A percentile compares a stretch with the other conserved stretches of the same genome.
Conservation (phyloP, 2,888 invertebrate species). For the Patella pellucida region DNA sequence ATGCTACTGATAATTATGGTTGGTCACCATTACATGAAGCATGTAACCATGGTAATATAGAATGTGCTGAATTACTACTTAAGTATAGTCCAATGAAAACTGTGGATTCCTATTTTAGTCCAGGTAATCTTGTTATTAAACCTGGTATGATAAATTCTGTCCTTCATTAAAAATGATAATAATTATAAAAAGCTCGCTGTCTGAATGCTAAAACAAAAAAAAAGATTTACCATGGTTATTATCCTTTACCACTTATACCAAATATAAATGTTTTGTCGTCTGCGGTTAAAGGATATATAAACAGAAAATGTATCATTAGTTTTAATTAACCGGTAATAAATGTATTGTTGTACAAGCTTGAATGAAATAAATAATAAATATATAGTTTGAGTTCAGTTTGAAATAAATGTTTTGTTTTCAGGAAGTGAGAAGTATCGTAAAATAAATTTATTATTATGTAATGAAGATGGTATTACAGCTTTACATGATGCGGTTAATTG, state of each 20-base stretch:
- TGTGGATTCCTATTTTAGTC: conserved; percentile 50
- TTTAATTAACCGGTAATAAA: no score
- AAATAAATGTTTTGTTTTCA: neutral
- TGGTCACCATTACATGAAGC: conserved; percentile 83
- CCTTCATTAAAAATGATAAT: neutral
- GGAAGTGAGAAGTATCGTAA: conserved; percentile 33
- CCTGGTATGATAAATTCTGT: neutral
- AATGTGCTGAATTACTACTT: conserved; percentile 76
- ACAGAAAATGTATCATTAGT: no score
- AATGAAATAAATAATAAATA: no score
- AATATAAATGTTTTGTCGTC: no score
- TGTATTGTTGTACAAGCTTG: no score
- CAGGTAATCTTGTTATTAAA: conserved; percentile 37
- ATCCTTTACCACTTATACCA: no score
- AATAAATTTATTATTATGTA: conserved; percentile 51
- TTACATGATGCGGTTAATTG: conserved; percentile 78
- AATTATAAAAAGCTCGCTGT: neutral
- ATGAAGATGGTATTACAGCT: conserved; percentile 76
- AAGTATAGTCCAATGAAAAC: conserved; percentile 69
- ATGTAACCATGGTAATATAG: conserved; percentile 75
- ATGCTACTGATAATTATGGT: conserved; percentile 78
- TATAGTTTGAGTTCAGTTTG: no score
- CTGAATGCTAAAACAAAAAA: neutral
- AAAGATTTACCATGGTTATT: no score
- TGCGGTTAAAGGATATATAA: no score